Evolutionary conservation across 2,797 vertebrate genomes (phyloP).

Genomic region (Echiichthys vipera): DNA sequence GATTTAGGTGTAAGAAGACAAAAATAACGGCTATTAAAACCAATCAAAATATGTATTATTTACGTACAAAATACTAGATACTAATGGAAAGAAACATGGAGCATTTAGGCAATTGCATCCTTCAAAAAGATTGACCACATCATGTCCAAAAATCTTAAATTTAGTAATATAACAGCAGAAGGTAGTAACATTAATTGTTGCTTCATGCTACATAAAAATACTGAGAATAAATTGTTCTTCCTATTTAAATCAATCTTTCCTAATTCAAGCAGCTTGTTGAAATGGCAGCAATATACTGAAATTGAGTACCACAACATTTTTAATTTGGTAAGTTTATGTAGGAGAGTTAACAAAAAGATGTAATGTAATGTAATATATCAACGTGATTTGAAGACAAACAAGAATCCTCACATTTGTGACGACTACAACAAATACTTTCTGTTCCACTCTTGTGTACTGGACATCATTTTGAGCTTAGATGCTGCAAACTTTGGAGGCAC

Average conservation of each 20-base stretch:
- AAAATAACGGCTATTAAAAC: neutral
- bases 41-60: neutral
- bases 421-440: neutral
- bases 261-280: conserved; percentile 5
- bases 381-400: neutral
- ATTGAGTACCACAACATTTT: neutral
- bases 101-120: neutral
- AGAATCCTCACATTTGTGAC: neutral
- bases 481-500: neutral
- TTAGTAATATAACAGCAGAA: conserved; percentile 10
- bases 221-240: neutral
- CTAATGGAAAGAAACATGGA: neutral
- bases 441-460: neutral
- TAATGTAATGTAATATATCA: neutral
- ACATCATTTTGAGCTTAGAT: neutral
- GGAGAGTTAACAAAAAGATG: neutral
- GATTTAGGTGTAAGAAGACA: conserved; percentile 16
- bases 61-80: conserved; percentile 4
- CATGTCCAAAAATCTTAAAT: neutral
- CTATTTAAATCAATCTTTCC: neutral
- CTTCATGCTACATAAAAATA: conserved; percentile 7
- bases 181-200: conserved; percentile 13
- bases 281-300: neutral
- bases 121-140: neutral
- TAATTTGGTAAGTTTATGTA: neutral